Base-by-base conservation (phyloP, 2,797 vertebrate genomes). In the Cuniculus paca region DNA sequence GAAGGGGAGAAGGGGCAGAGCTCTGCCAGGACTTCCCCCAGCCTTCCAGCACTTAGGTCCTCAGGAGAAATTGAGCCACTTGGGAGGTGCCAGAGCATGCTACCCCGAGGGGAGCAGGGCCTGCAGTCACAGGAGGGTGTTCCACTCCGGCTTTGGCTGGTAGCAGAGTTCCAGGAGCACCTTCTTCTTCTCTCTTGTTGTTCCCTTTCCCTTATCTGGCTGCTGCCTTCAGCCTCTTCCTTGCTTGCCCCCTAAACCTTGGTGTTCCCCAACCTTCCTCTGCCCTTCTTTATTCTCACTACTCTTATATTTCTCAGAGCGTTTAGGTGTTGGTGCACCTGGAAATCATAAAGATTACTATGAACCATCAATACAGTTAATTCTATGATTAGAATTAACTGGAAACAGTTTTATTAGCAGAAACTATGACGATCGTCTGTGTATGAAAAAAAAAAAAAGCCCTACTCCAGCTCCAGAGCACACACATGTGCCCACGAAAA, bases 401-500 rank as follows among this genome's bases (percentile, higher is more conserved):
- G 63, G 80, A 83, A 88, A 56, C 36, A 54, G 50, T 94, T 97
- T 97, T 93, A 96, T 95, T 88, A 95, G 90, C 90, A 98, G 95
- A 96, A 96, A 96, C 92, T 92, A 90, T 94, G 94, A 95, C 0
- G 12, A 42, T 80, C 0, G 2, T 90, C 90, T 97, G 56, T 45
- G 8, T 54, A 58, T 42, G 36, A 48, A 77, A 68, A 16, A 39
- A 34, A 12, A 22, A n/a, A 75, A 72, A n/a, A n/a, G 17, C 9
- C 14, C 39, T 52, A 9, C 56, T 24, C 42, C 22, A 17, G 78
- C 74, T 31, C 0, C 36, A 87, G 17, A 86, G 61, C 92, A 14
- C 19, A n/a, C 2, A 0, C 50, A 61, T 0, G 0, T 20, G 17
- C 75, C 42, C 34, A 0, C 16, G 39, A 77, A 56, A 58, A 94